Conservation (phyloP, 23 tunicate genomes). For the Styela plicata region DNA sequence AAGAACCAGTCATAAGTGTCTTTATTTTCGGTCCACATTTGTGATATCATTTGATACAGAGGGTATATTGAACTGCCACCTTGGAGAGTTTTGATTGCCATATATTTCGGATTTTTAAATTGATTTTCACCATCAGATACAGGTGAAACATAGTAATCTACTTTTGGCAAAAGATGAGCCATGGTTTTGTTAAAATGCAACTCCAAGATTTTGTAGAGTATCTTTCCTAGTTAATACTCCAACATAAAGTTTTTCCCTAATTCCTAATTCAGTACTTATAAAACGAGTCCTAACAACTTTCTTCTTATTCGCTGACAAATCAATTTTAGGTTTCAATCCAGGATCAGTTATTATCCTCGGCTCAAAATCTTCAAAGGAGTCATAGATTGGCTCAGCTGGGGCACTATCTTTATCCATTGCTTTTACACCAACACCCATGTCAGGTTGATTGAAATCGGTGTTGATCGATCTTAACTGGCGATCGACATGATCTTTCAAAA, state of each 20-base stretch:
- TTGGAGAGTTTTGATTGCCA: conserved; percentile 7
- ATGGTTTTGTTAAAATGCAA: conserved; percentile 86
- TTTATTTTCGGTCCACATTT: conserved; percentile 20
- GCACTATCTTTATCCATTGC: conserved; percentile 62
- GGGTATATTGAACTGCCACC: neutral
- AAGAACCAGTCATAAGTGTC: conserved; percentile 95
- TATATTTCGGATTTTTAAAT: conserved; percentile 16
- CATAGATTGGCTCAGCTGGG: conserved; percentile 73
- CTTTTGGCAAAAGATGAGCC: conserved; percentile 85
- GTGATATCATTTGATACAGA: neutral
- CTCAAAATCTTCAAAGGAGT: conserved; percentile 92
- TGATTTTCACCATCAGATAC: neutral
- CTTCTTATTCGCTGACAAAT: conserved; percentile 59
- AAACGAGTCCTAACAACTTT: conserved; percentile 81
- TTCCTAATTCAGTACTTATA: conserved; percentile 91
- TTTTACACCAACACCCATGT: neutral
- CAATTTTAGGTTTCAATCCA: conserved; percentile 77
- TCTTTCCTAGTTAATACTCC: conserved; percentile 52
- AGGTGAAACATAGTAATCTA: conserved; percentile 57
- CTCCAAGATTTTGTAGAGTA: conserved; percentile 45
- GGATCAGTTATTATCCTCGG: conserved; percentile 96
- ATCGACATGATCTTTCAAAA: conserved; percentile 68
- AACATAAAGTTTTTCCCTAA: conserved; percentile 67
- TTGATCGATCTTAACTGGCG: conserved; percentile 34
- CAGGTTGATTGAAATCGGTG: conserved; percentile 1